Base-by-base conservation (phyloP, 2,113 vertebrate genomes). In the Suncus etruscus region DNA sequence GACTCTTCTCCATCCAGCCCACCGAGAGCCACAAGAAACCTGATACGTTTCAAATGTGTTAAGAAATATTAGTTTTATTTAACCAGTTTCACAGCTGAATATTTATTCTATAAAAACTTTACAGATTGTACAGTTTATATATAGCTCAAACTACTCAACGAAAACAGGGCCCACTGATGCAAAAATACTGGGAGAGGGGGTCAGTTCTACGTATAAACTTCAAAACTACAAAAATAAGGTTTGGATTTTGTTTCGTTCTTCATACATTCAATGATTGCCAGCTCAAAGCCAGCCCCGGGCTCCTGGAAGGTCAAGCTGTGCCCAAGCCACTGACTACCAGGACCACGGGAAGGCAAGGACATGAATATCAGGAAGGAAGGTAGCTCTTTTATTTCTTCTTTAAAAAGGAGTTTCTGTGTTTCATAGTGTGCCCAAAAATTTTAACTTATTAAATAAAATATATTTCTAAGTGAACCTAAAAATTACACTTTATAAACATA, bases 71-170 rank as follows among this genome's bases (percentile, higher is more conserved):
- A 98, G 98, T 98, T 98, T 98, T 98, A 98, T 98, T 98, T 98
- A 98, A 98, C 98, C 98, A 98, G 97, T 98, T 97, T 98, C 98
- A 98, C 98, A 98, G 98, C 98, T 98, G 98, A 98, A 98, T 98
- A 98, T 98, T 98, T 98, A 98, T 98, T 98, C 98, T 98, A 98
- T 98, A 98, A 98, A 98, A 98, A 98, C 98, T 98, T 98, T 98
- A 98, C 98, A 98, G 98, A 98, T 98, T 98, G 98, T 98, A 98
- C 98, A 98, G 98, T 98, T 98, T 98, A 98, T 98, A 98, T 98
- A 98, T 98, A 98, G 97, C 97, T 97, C 97, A 97, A 96, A 98
- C 98, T 98, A 98, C 97, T 94, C 97, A 98, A 98, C 98, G 96
- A 98, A 98, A 97, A 97, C 98, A 98, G 97, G 98, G 98, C 98